These are phyloP conservation scores for Folsomia manolachei DNA, from an alignment of 2,888 invertebrate species.

Conservation along the genomic window DNA sequence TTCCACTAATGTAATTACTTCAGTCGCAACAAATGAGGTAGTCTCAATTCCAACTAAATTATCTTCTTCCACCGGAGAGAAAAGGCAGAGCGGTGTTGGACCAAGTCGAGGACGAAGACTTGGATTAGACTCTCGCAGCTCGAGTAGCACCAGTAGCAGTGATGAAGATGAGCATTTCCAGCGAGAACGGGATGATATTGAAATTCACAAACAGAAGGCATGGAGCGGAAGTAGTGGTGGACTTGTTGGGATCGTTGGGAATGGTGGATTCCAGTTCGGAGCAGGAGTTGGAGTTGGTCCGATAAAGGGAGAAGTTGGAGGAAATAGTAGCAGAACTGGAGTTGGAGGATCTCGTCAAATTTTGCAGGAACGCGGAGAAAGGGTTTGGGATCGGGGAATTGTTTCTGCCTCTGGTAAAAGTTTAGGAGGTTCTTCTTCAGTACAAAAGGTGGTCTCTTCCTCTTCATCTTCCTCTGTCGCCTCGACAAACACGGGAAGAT, in stretches of 20 bases:
- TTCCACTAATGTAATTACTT: constrained; percentile 1
- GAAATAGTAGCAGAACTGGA: not conserved
- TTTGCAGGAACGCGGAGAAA: too few species aligned
- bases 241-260: too few species aligned
- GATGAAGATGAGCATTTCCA: not conserved
- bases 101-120: not conserved
- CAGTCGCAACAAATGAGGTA: constrained; percentile 8
- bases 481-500: constrained; percentile 19
- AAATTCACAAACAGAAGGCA: not conserved
- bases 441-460: constrained; percentile 14
- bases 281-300: not conserved
- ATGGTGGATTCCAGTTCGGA: too few species aligned
- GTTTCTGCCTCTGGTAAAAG: not conserved
- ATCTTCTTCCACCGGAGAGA: not conserved
- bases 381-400: not conserved
- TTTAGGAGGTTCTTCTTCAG: not conserved
- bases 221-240: not conserved
- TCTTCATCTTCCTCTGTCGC: constrained; percentile 14
- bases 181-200: not conserved
- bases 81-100: not conserved
- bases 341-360: too few species aligned
- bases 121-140: not conserved
- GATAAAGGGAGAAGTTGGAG: not conserved
- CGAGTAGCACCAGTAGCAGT: not conserved
- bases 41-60: not conserved